Evolutionary conservation across 2,113 vertebrate genomes (phyloP).

Genomic region (Typhlomys cinereus): DNA sequence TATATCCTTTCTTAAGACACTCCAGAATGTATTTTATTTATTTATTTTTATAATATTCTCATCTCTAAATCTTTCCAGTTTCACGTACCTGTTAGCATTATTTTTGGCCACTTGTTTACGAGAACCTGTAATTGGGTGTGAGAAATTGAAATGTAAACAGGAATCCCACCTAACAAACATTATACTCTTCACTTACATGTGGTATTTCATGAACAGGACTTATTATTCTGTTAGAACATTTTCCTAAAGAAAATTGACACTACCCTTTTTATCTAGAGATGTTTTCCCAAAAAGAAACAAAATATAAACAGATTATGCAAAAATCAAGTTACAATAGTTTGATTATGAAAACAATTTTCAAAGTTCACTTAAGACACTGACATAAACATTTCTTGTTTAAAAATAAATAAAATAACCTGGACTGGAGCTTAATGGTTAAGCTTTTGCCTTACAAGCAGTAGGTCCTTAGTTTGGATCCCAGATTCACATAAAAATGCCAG

Average conservation of each 20-base stretch:
- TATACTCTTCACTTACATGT: not conserved
- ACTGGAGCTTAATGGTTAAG: too few species aligned
- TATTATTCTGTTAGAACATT: not conserved
- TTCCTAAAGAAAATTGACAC: not conserved
- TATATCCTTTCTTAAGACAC: not conserved
- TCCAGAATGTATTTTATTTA: not conserved
- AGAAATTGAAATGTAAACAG: not conserved
- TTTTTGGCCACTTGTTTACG: not conserved
- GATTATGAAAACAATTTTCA: not conserved
- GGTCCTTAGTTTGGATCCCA: too few species aligned
- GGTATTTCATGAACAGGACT: not conserved
- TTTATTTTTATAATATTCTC: not conserved
- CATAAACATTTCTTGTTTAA: constrained; percentile 3
- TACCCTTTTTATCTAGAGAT: not conserved
- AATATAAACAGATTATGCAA: not conserved
- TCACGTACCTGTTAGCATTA: not conserved
- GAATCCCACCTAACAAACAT: not conserved
- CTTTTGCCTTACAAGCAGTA: too few species aligned
- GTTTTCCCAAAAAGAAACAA: not conserved
- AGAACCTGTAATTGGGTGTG: not conserved
- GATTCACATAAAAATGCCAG: too few species aligned
- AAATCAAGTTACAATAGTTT: not conserved
- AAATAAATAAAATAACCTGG: too few species aligned
- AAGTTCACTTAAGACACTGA: not conserved
- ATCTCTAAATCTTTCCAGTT: not conserved